Conservation (phyloP, 2,797 vertebrate species). For the Hephaestus fuliginosus region DNA sequence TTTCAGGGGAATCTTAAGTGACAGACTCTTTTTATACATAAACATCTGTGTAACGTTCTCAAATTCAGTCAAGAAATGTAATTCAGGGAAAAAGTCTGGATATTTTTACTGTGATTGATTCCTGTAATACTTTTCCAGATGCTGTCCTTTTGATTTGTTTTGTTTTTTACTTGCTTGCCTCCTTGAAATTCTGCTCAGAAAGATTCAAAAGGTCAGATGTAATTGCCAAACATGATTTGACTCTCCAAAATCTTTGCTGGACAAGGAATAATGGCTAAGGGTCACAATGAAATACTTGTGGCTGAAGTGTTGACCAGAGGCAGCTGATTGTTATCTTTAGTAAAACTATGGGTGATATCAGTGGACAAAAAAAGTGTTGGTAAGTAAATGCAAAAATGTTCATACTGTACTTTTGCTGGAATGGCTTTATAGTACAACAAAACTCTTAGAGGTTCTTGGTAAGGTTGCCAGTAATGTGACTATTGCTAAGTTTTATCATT, state of each 20-base stretch:
- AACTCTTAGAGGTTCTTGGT: neutral
- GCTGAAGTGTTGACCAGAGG: neutral
- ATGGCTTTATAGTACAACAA: neutral
- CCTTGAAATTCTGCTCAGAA: neutral
- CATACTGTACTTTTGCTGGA: neutral
- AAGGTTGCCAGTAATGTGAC: neutral
- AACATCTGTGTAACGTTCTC: neutral
- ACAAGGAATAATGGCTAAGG: neutral
- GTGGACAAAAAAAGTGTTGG: neutral
- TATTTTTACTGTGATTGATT: neutral
- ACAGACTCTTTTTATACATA: conserved; percentile 1
- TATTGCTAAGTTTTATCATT: neutral
- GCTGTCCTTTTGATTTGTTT: neutral
- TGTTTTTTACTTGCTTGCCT: neutral
- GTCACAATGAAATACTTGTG: neutral
- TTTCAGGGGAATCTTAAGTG: neutral
- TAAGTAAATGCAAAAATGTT: neutral
- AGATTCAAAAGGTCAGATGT: neutral
- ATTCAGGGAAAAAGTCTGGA: neutral
- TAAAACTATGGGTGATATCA: neutral
- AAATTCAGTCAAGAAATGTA: neutral
- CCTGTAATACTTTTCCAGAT: neutral
- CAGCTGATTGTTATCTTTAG: neutral
- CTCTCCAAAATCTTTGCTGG: neutral
- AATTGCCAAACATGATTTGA: neutral